Evolutionary conservation across 2,888 invertebrate genomes (phyloP), one percentile per base, ranked within the genome.

Genomic region (Amiota communis): DNA sequence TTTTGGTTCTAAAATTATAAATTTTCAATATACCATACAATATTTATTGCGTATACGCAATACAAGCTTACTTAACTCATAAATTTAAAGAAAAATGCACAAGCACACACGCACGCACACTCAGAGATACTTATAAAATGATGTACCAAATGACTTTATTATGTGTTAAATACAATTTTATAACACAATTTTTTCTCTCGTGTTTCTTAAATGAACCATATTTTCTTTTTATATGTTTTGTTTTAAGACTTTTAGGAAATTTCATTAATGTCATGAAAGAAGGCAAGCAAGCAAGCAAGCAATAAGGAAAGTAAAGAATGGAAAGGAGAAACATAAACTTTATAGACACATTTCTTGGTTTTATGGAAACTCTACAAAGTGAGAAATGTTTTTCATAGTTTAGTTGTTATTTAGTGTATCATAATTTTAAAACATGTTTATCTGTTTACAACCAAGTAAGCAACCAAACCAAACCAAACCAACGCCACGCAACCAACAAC

Each of bases 361-460:
- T 51, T 51, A 51, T 51, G 53, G 10, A n/a, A 15, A 53, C 15
- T 20, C 59, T 20, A 20, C 17, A 20, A 20, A 51, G 13, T 12
- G 13, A 51, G 13, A 51, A 51, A 51, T 51, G 12, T 51, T 12
- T 51, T 51, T 51, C 53, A 59, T 59, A 20, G 59, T 36, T 36
- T 36, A 2, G 36, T 59, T 59, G 8, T 4, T 20, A 20, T 20
- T 59, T 59, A 20, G 20, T 36, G 59, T 59, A 20, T 59, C 20
- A 15, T n/a, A 59, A 59, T 59, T 59, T 59, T 59, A 15, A 59
- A 17, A 20, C n/a, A 59, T 59, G 59, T 59, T 59, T 59, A 59
- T 59, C 59, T 15, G 59, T 36, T 36, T 36, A 36, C 36, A 6
- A 36, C 36, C 36, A 36, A 36, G 36, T 36, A 36, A 36, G 36